phyloP scores from a whole-genome alignment of 2,888 invertebrate species.

The Nemotelus pantherinus region DNA sequence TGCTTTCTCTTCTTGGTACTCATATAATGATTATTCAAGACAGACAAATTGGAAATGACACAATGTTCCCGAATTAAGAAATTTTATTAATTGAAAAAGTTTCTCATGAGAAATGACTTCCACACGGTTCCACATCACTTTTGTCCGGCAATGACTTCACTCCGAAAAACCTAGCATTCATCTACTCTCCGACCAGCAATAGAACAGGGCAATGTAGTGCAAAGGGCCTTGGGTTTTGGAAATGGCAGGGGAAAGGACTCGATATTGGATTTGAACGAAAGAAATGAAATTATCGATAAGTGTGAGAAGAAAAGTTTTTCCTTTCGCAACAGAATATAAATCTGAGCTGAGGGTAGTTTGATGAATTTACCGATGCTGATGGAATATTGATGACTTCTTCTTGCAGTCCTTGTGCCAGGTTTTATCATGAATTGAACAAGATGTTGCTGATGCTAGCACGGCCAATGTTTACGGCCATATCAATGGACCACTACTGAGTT shows the following conservation, averaged over 20 bases:
- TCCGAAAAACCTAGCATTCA: background rate
- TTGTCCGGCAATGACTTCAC: conserved; percentile 4
- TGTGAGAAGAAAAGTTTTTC: conserved; percentile 46
- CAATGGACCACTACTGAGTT: too few species aligned
- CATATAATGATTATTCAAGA: conserved; percentile 46
- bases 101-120: conserved; percentile 42
- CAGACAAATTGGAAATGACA: conserved; percentile 50
- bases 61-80: conserved; percentile 50
- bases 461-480: too few species aligned
- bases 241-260: conserved; percentile 1
- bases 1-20: background rate
- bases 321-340: background rate
- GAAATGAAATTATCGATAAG: conserved; percentile 42
- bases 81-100: conserved; percentile 51
- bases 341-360: conserved; percentile 43
- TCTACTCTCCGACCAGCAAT: background rate
- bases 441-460: background rate
- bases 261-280: conserved; percentile 21
- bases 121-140: conserved; percentile 33
- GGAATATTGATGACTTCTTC: conserved; percentile 50
- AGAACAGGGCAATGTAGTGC: background rate
- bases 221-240: background rate
- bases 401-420: conserved; percentile 6
- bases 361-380: conserved; percentile 50
- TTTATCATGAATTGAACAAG: conserved; percentile 8